Conservation (phyloP, 2,797 vertebrate species). For the Xyrichtys novacula region DNA sequence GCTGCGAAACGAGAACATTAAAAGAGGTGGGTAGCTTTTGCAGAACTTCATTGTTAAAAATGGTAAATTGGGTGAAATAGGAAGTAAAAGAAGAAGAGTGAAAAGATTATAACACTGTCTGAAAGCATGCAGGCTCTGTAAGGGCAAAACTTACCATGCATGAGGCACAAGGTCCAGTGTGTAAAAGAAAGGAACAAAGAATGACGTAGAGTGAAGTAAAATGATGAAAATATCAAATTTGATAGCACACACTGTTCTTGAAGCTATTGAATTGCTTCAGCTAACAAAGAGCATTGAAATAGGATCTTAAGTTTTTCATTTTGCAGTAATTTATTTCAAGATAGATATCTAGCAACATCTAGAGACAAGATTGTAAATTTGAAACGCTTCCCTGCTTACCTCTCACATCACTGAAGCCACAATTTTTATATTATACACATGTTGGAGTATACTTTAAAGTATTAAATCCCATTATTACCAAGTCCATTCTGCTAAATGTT, state of each 20-base stretch:
- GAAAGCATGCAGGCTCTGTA: neutral
- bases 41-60: neutral
- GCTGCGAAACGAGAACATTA: neutral
- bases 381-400: no score
- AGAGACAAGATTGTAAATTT: no score
- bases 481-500: no score
- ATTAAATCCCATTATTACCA: no score
- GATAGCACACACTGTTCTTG: neutral
- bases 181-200: constrained; percentile 12
- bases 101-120: neutral
- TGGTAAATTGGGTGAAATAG: neutral
- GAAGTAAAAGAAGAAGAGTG: constrained; percentile 45
- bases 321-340: no score
- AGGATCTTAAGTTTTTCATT: constrained; percentile 23
- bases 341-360: no score
- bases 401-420: no score
- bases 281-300: constrained; percentile 11
- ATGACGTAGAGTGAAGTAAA: constrained; percentile 26
- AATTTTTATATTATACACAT: no score
- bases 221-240: constrained; percentile 27
- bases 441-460: no score
- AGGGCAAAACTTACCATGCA: constrained; percentile 64
- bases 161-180: constrained; percentile 27
- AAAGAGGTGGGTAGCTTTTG: constrained; percentile 10
- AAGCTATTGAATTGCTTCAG: constrained; percentile 7